Percentiles rank a stretch among this genome's conserved stretches.
Conservation (phyloP, 2,113 vertebrate genomes). For the Puffinus mauretanicus region DNA sequence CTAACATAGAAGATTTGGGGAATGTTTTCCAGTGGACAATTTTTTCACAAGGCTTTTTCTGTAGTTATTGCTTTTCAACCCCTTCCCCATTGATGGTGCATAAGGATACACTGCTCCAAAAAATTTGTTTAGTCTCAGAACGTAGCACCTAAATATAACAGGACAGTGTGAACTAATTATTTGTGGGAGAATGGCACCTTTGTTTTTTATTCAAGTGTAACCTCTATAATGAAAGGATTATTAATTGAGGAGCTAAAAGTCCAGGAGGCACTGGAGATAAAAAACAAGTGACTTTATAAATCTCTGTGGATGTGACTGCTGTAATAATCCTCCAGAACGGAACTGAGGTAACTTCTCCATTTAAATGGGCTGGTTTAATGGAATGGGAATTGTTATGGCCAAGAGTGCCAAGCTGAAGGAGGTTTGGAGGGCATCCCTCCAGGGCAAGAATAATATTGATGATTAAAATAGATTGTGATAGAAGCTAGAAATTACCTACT, state of each 20-base stretch:
- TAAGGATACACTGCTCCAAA: background rate
- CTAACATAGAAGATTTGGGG: background rate
- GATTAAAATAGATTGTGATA: conserved; percentile 35
- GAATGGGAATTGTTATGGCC: conserved; percentile 17
- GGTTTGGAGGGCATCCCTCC: conserved; percentile 30
- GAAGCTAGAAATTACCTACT: conserved; percentile 17
- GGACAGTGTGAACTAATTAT: background rate
- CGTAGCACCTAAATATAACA: background rate
- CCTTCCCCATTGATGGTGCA: background rate
- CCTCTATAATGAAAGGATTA: conserved; percentile 26
- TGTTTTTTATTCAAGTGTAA: conserved; percentile 7
- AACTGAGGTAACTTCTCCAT: conserved; percentile 7
- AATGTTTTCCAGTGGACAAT: background rate
- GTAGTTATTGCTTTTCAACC: background rate
- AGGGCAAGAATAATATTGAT: conserved; percentile 40
- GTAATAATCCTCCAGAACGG: conserved; percentile 16
- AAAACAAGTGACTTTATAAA: conserved; percentile 45
- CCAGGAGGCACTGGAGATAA: background rate
- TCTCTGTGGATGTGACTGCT: conserved; percentile 34
- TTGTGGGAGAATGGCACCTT: background rate
- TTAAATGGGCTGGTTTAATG: conserved; percentile 30
- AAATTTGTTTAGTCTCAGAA: background rate
- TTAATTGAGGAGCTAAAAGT: conserved; percentile 23
- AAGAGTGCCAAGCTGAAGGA: conserved; percentile 20
- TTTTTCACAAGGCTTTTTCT: background rate